A percentile compares a stretch with the other conserved stretches of the same genome.
phyloP scores from a whole-genome alignment of 1,140 invertebrate species.

The Mycetomoellerius zeteki region DNA sequence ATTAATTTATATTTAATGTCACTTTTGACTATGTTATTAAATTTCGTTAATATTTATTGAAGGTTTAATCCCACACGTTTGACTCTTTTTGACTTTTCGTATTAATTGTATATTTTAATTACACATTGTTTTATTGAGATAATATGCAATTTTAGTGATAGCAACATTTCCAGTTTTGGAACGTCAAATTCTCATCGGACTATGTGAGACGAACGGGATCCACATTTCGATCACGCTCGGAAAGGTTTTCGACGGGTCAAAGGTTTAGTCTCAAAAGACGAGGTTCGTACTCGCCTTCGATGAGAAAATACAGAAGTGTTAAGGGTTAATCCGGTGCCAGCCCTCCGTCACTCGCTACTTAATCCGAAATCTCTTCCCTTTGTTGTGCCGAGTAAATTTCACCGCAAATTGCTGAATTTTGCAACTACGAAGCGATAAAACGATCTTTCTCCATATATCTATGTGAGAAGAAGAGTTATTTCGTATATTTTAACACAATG shows the following conservation, averaged over 20 bases:
- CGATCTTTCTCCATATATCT: background rate
- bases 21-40: constrained; percentile 12
- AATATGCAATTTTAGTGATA: constrained; percentile 28
- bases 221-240: constrained; percentile 76
- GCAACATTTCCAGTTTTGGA: background rate
- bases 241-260: constrained; percentile 73
- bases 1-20: constrained; percentile 10
- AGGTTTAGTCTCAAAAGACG: constrained; percentile 71
- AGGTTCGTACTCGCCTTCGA: constrained; percentile 65
- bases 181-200: background rate
- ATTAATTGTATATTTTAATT: constrained; percentile 42
- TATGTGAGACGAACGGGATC: background rate
- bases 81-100: constrained; percentile 16
- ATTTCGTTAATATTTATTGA: constrained; percentile 50
- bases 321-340: constrained; percentile 73
- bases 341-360: constrained; percentile 71
- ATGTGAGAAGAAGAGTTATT: background rate
- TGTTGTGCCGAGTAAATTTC: constrained; percentile 1
- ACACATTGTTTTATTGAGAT: constrained; percentile 8
- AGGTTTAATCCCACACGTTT: constrained; percentile 27
- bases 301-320: constrained; percentile 64
- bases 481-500: background rate
- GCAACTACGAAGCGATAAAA: background rate
- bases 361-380: constrained; percentile 65
- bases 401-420: constrained; percentile 24